A percentile compares a stretch with the other conserved stretches of the same genome.
Conservation (phyloP, 2,113 vertebrate species). For the Balaeniceps rex region DNA sequence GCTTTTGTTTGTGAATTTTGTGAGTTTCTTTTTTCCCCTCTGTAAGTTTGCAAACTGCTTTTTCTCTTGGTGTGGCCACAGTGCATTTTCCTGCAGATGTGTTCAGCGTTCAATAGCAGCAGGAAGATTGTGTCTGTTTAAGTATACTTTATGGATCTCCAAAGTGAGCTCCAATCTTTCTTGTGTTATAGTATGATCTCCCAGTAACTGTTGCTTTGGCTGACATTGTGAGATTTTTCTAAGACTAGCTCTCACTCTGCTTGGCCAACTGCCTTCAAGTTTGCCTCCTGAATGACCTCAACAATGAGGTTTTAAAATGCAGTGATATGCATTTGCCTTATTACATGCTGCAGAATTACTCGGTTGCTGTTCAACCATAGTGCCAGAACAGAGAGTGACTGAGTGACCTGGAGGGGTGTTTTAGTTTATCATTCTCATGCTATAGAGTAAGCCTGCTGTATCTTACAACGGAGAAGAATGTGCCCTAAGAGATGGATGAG, state of each 20-base stretch:
- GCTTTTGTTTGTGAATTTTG: neutral
- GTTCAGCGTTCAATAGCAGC: neutral
- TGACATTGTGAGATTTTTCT: neutral
- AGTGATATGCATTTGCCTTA: neutral
- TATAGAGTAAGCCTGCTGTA: neutral
- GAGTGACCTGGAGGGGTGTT: neutral
- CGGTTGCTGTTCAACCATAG: neutral
- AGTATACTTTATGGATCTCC: neutral
- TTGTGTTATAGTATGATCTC: neutral
- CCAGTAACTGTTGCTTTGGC: neutral
- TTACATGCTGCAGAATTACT: neutral
- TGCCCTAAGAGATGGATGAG: neutral
- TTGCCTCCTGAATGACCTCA: conserved; percentile 27
- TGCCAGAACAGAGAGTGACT: neutral
- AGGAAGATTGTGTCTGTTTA: neutral
- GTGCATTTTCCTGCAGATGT: neutral
- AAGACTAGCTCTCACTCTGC: neutral
- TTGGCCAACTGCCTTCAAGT: neutral
- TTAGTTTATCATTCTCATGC: neutral
- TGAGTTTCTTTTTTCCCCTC: neutral
- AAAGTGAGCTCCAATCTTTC: neutral
- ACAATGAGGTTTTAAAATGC: neutral
- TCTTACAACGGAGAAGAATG: neutral
- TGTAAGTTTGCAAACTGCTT: neutral
- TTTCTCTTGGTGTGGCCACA: neutral